Percentiles rank a stretch among this genome's conserved stretches.
phyloP scores from a whole-genome alignment of 2,797 vertebrate species.

The Notamacropus eugenii region DNA sequence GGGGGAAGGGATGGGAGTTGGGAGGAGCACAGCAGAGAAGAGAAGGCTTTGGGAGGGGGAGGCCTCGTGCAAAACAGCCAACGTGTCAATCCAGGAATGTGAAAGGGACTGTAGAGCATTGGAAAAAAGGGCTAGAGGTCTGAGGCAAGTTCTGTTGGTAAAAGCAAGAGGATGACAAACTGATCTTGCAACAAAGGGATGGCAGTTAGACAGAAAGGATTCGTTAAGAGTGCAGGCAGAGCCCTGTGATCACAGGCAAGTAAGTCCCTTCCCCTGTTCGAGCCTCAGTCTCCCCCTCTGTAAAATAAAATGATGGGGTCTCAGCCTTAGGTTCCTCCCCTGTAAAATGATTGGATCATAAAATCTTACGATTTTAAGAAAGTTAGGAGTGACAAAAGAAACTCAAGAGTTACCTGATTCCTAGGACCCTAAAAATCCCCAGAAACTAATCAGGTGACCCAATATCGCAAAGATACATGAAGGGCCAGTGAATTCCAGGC shows the following conservation, averaged over 20 bases:
- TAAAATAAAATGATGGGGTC: neutral
- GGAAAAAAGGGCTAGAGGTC: neutral
- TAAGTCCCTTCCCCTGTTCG: neutral
- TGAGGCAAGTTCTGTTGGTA: neutral
- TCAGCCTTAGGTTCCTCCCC: too few relatives aligned
- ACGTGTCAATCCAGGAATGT: neutral
- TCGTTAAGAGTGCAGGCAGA: neutral
- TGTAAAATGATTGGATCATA: neutral
- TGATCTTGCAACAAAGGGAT: neutral
- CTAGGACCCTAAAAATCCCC: neutral
- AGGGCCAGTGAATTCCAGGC: neutral
- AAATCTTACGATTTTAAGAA: neutral
- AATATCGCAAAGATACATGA: neutral
- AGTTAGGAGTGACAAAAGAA: conserved; percentile 13
- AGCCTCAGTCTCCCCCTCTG: neutral
- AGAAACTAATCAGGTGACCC: neutral
- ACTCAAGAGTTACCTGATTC: neutral
- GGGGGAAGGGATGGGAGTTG: neutral
- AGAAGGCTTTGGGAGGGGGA: neutral
- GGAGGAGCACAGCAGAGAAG: neutral
- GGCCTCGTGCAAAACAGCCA: neutral
- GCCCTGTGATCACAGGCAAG: neutral
- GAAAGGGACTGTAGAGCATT: neutral
- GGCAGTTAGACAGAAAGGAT: neutral
- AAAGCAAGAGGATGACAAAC: neutral